These are phyloP conservation scores for Branchipolynoe longqiensis DNA, from an alignment of 2,888 invertebrate genomes.

Conservation along the genomic window DNA sequence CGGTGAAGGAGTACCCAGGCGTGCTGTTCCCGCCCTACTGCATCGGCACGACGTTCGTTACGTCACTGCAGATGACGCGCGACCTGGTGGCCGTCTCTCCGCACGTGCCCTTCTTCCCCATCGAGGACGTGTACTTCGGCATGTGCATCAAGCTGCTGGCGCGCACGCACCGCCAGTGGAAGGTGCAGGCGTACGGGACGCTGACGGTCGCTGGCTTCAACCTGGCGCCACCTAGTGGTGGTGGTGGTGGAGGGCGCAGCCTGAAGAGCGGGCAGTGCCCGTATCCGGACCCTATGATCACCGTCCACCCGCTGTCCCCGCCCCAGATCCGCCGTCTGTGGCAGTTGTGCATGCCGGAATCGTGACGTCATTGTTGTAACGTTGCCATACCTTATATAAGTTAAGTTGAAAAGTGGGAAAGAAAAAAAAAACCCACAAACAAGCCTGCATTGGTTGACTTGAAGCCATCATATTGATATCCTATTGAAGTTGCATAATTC, in stretches of 20 bases:
- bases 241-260: background rate
- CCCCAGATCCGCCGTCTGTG: background rate
- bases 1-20: constrained; percentile 1
- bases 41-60: constrained; percentile 37
- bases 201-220: background rate
- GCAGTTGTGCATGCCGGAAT: background rate
- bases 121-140: constrained; percentile 46
- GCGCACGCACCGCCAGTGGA: background rate
- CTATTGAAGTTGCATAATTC: no score
- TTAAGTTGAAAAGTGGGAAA: no score
- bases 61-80: background rate
- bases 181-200: background rate
- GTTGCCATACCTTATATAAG: no score
- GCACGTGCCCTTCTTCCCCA: constrained; percentile 46
- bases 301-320: background rate
- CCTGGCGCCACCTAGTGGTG: background rate
- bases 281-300: background rate
- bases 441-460: no score
- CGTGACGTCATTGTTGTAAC: no score
- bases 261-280: no score
- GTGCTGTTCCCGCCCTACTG: constrained; percentile 39
- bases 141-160: constrained; percentile 28
- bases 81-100: background rate
- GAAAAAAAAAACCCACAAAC: no score
- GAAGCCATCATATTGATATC: no score